Percentiles rank a stretch among this genome's conserved stretches.
phyloP scores from a whole-genome alignment of 2,797 vertebrate genomes.

The Calcarius lapponicus region DNA sequence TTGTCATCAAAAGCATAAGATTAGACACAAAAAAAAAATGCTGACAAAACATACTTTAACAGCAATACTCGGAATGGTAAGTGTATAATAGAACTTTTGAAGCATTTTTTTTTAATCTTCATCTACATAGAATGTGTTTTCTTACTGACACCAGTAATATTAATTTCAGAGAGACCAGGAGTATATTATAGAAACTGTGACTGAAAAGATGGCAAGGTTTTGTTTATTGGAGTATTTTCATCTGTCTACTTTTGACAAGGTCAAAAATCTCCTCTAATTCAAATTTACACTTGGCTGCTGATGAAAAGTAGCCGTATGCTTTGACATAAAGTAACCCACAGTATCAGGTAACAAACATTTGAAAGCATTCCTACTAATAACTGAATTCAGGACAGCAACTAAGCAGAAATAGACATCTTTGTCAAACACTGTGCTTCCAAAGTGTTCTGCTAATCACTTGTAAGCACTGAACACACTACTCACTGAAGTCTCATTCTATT shows the following conservation, averaged over 20 bases:
- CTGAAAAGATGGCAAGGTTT: not conserved
- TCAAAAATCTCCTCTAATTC: slow-evolving; percentile 9
- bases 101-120: not conserved
- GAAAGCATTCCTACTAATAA: not conserved
- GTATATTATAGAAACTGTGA: not conserved
- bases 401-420: not conserved
- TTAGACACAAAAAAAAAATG: not conserved
- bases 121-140: not conserved
- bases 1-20: not conserved
- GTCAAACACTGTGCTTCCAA: not conserved
- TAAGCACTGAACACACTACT: not conserved
- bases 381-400: not conserved
- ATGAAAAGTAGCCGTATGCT: not conserved
- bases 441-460: not conserved
- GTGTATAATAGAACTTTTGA: not conserved
- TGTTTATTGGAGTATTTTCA: not conserved
- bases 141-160: not conserved
- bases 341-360: not conserved
- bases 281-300: not conserved
- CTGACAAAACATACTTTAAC: not conserved
- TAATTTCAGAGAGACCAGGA: not conserved
- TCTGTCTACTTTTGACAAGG: not conserved
- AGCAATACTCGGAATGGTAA: not conserved
- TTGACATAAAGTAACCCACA: not conserved
- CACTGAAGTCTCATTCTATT: not conserved